Percentiles rank a stretch among this genome's conserved stretches.
Conservation (phyloP, 2,113 vertebrate genomes). For the Spizaetus ornatus region DNA sequence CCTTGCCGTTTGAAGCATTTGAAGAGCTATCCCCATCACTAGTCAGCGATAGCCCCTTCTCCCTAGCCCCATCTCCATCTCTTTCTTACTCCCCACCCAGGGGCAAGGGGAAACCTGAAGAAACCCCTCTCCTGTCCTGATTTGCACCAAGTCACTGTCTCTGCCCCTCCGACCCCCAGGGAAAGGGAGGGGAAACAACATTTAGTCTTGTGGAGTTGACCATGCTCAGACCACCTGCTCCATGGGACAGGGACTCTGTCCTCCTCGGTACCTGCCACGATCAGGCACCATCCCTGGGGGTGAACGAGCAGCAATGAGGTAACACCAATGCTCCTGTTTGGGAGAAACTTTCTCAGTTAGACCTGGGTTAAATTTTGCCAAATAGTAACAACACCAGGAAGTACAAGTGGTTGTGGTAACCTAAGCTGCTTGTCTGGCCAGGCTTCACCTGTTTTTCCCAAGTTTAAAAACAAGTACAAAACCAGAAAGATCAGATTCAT, state of each 20-base stretch:
- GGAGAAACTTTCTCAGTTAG: not conserved
- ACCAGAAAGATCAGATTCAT: not conserved
- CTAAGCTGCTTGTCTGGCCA: not conserved
- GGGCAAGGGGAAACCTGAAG: not conserved
- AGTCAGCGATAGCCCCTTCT: not conserved
- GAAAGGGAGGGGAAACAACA: not conserved
- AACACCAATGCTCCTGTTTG: too few relatives aligned
- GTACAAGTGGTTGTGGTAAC: not conserved
- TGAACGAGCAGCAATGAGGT: not conserved
- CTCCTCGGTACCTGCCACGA: accelerated
- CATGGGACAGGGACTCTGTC: not conserved
- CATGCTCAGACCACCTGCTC: not conserved
- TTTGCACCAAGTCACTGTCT: not conserved
- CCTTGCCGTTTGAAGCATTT: not conserved
- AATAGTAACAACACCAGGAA: not conserved
- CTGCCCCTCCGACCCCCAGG: not conserved
- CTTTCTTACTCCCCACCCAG: not conserved
- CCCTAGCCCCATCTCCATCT: not conserved
- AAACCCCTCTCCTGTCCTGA: not conserved
- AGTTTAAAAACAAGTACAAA: not conserved
- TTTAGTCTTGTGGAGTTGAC: not conserved
- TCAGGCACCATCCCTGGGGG: accelerated
- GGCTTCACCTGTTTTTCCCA: not conserved
- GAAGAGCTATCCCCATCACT: not conserved
- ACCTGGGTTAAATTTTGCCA: not conserved